A percentile compares a stretch with the other conserved stretches of the same genome.
Evolutionary conservation across 1,140 invertebrate species (phyloP).

Genomic region (Drosophila pseudoananassae): DNA sequence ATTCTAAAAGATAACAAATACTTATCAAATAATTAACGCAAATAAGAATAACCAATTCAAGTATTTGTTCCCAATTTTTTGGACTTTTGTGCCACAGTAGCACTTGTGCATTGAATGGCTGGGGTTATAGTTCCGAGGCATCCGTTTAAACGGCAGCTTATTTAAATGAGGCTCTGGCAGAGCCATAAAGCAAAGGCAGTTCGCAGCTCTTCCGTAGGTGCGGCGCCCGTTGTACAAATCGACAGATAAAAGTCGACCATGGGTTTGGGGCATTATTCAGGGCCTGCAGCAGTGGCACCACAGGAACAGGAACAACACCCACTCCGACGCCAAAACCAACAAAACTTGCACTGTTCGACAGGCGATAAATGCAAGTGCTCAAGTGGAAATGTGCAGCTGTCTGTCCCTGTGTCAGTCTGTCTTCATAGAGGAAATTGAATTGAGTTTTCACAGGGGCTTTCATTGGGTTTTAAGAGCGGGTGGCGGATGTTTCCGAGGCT

Average conservation of each 20-base stretch:
- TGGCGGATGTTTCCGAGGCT: slow-evolving; percentile 6
- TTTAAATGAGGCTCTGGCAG: slow-evolving; percentile 56
- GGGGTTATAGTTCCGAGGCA: not conserved
- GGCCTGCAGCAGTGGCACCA: slow-evolving; percentile 10
- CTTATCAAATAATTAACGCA: too few species aligned
- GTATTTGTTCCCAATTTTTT: not conserved
- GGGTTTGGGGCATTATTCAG: slow-evolving; percentile 15
- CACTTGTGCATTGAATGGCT: slow-evolving; percentile 3
- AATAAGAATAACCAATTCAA: not conserved
- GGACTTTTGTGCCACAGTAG: not conserved
- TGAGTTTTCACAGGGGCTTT: slow-evolving; percentile 34
- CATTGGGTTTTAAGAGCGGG: slow-evolving; percentile 10
- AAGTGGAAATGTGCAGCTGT: slow-evolving; percentile 64
- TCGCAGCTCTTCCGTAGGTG: slow-evolving; percentile 15
- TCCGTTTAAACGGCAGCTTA: slow-evolving; percentile 53
- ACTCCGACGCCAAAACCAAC: slow-evolving; percentile 4
- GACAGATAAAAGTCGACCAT: slow-evolving; percentile 29
- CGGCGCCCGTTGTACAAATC: slow-evolving; percentile 9
- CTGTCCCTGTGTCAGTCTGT: slow-evolving; percentile 31
- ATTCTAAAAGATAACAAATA: too few species aligned
- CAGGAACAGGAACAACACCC: not conserved
- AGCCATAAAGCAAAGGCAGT: slow-evolving; percentile 23
- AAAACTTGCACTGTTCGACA: slow-evolving; percentile 52
- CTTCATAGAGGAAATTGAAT: slow-evolving; percentile 65
- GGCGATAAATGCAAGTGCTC: slow-evolving; percentile 68